phyloP scores from a whole-genome alignment of 2,888 invertebrate species.

The Onthophagus sagittarius region DNA sequence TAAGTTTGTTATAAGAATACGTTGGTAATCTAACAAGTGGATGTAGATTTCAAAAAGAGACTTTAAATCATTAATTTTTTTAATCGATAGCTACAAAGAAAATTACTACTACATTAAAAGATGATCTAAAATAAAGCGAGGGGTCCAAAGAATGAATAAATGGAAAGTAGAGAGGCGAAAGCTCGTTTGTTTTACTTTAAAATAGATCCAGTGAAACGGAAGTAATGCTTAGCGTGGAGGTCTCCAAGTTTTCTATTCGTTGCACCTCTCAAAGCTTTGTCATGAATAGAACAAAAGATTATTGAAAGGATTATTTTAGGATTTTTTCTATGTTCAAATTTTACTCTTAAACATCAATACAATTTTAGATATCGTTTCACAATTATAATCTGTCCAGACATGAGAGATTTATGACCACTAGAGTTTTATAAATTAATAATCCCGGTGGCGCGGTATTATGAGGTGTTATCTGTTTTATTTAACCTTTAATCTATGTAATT shows the following conservation, averaged over 20 bases:
- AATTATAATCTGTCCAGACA: background rate
- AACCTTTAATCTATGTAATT: background rate
- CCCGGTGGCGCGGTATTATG: background rate
- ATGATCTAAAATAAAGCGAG: background rate
- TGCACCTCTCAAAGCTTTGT: background rate
- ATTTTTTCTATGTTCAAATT: too few species aligned
- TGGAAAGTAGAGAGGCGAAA: background rate
- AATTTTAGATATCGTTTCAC: too few species aligned
- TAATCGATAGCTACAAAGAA: background rate
- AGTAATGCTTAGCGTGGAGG: slow-evolving; percentile 6
- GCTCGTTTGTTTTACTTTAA: slow-evolving; percentile 11
- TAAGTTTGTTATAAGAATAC: background rate
- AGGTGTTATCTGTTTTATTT: background rate
- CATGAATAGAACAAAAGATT: background rate
- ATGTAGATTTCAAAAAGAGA: background rate
- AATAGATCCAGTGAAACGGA: slow-evolving; percentile 8
- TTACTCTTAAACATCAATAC: too few species aligned
- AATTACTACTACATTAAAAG: background rate
- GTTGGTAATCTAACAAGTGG: background rate
- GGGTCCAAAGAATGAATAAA: background rate
- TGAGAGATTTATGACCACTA: background rate
- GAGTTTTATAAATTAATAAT: background rate
- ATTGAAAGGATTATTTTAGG: background rate
- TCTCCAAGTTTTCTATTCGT: background rate
- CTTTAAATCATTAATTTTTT: too few species aligned